phyloP scores from a whole-genome alignment of 2,797 vertebrate genomes.

The Enteromius treurensis region DNA sequence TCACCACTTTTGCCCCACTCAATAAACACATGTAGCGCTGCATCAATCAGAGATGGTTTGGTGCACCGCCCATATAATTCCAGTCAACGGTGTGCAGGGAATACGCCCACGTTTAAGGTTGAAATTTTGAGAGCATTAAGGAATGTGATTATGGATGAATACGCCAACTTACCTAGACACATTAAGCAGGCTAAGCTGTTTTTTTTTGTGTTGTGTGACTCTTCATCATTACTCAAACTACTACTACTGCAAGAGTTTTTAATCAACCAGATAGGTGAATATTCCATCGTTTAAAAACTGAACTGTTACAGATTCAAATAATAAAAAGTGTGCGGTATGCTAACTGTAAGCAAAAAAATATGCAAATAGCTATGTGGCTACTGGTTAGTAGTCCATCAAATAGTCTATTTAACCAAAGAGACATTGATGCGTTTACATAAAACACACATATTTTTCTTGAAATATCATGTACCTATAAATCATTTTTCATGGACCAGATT shows the following conservation, averaged over 20 bases:
- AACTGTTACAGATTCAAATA: not conserved
- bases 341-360: not conserved
- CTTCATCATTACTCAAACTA: constrained; percentile 39
- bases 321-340: not conserved
- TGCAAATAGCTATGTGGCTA: not conserved
- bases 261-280: constrained; percentile 10
- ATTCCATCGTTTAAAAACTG: not conserved
- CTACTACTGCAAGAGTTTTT: constrained; percentile 14
- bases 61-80: constrained; percentile 18
- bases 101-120: constrained; percentile 12
- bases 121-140: constrained; percentile 12
- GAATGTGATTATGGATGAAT: constrained; percentile 39
- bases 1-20: constrained; percentile 47
- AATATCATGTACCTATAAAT: not conserved
- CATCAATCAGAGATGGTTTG: constrained; percentile 54
- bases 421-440: not conserved
- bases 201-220: constrained; percentile 26
- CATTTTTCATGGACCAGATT: not conserved
- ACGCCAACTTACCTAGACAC: constrained; percentile 14
- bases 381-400: not conserved
- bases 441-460: not conserved
- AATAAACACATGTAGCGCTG: constrained; percentile 51
- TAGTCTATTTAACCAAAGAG: not conserved
- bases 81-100: constrained; percentile 15
- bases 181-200: constrained; percentile 8